Evolutionary conservation across 2,113 vertebrate species (phyloP).

Genomic region (Austrofundulus limnaeus): DNA sequence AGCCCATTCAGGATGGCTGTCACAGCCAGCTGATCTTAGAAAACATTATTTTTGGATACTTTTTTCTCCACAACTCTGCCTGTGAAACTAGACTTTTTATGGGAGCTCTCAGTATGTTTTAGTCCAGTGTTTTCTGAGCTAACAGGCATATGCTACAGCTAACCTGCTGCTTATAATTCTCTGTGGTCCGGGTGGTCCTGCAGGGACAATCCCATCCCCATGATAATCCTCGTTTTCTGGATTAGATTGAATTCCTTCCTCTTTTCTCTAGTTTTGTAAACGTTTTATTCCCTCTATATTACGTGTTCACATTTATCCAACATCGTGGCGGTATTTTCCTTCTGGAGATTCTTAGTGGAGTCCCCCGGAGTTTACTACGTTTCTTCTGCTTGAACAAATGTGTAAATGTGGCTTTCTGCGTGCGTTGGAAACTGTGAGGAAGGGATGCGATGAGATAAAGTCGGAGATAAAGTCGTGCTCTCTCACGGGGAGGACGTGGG

Average conservation of each 20-base stretch:
- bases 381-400: constrained; percentile 21
- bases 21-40: too few relatives aligned
- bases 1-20: too few relatives aligned
- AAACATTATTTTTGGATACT: too few relatives aligned
- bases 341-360: constrained; percentile 15
- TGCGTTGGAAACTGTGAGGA: background rate
- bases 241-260: constrained; percentile 4
- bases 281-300: background rate
- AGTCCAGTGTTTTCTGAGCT: constrained; percentile 22
- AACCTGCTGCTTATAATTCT: constrained; percentile 33
- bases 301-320: background rate
- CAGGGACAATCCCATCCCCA: constrained; percentile 7
- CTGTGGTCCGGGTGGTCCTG: constrained; percentile 18
- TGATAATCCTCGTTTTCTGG: constrained; percentile 8
- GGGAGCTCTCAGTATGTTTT: constrained; percentile 1
- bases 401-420: background rate
- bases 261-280: background rate
- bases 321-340: background rate
- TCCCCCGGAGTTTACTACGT: constrained; percentile 20
- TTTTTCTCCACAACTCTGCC: background rate
- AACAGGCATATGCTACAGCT: constrained; percentile 25
- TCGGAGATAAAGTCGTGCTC: constrained; percentile 19
- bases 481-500: constrained; percentile 29
- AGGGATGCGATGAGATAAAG: constrained; percentile 1
- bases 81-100: background rate